phyloP scores from a whole-genome alignment of 2,113 vertebrate species.

The Syngnathus floridae region DNA sequence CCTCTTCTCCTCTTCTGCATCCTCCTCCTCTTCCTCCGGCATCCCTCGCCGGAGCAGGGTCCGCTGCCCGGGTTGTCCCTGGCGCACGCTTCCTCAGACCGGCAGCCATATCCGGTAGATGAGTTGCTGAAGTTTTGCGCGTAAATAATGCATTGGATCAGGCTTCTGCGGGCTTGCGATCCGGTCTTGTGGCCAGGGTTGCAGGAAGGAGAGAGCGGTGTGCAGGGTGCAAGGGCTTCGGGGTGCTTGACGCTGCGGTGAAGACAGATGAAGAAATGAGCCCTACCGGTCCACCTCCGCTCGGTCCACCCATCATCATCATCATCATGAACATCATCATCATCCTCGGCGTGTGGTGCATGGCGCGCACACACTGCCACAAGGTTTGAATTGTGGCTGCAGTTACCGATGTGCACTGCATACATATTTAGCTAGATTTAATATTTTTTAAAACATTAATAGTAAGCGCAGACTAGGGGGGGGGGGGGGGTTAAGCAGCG shows the following conservation, averaged over 20 bases:
- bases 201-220: constrained; percentile 14
- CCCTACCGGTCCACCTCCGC: constrained; percentile 51
- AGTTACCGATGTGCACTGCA: neutral
- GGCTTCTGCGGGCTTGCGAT: constrained; percentile 45
- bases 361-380: constrained; percentile 37
- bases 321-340: neutral
- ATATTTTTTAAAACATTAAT: neutral
- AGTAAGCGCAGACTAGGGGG: no score
- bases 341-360: constrained; percentile 46
- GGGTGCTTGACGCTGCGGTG: constrained; percentile 27
- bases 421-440: neutral
- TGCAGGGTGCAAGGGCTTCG: neutral
- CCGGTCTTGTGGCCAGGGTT: constrained; percentile 53
- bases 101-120: constrained; percentile 70
- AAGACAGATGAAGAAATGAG: constrained; percentile 49
- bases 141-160: constrained; percentile 71
- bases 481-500: no score
- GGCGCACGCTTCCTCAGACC: constrained; percentile 57
- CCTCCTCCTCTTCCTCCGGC: constrained; percentile 39
- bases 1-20: constrained; percentile 22
- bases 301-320: constrained; percentile 54
- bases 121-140: constrained; percentile 63
- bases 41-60: constrained; percentile 16
- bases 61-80: constrained; percentile 24
- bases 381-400: neutral